Evolutionary conservation across 2,113 vertebrate genomes (phyloP).

Genomic region (Suricata suricatta): DNA sequence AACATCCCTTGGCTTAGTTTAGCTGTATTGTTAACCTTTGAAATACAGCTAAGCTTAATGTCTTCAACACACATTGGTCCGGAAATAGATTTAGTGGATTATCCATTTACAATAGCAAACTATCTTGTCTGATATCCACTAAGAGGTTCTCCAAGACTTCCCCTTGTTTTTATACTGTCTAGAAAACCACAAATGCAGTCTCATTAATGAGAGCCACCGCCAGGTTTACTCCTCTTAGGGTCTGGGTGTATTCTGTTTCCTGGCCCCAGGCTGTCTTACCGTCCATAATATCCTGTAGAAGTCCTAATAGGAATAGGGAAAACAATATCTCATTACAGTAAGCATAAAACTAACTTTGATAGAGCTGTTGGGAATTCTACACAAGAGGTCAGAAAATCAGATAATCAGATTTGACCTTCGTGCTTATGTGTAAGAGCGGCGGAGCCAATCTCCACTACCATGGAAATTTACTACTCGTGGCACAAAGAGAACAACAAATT

Average conservation of each 20-base stretch:
- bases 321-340: neutral
- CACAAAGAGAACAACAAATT: conserved; percentile 49
- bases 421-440: neutral
- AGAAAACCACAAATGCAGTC: conserved; percentile 93
- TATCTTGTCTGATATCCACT: conserved; percentile 88
- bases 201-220: conserved; percentile 53
- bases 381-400: neutral
- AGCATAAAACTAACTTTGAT: neutral
- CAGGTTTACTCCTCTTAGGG: neutral
- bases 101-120: conserved; percentile 92
- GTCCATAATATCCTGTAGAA: neutral
- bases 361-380: conserved; percentile 6
- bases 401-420: conserved; percentile 2
- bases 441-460: neutral
- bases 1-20: neutral
- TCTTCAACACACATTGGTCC: neutral
- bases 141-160: conserved; percentile 91
- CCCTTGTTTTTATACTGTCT: conserved; percentile 91
- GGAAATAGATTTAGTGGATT: conserved; percentile 84
- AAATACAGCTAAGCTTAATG: neutral
- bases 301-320: neutral
- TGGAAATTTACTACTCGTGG: neutral
- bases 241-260: neutral
- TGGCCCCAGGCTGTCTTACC: neutral
- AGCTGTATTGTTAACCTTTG: neutral